These are phyloP conservation scores for Siniperca obscura DNA, from an alignment of 2,797 vertebrate genomes.

Conservation along the genomic window DNA sequence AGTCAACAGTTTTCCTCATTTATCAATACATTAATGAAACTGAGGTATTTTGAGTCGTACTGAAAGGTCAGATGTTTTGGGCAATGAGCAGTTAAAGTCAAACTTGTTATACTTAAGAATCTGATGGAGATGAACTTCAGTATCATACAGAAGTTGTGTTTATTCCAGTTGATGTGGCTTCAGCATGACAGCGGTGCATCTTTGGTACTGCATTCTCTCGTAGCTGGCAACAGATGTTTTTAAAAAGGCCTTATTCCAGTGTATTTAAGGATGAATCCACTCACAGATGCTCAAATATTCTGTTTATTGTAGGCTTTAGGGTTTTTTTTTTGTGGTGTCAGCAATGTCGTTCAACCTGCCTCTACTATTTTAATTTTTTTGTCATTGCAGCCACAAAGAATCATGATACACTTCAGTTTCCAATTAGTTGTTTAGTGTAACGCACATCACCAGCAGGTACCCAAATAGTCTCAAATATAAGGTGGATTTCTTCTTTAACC, in stretches of 20 bases:
- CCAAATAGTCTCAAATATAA: neutral
- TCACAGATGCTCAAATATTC: neutral
- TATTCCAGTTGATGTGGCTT: slow-evolving; percentile 58
- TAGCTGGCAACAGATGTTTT: neutral
- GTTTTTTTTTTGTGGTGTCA: neutral
- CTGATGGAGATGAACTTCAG: slow-evolving; percentile 27
- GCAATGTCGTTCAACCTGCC: neutral
- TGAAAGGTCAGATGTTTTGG: slow-evolving; percentile 17
- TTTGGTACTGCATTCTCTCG: slow-evolving; percentile 58
- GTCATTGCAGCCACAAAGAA: neutral
- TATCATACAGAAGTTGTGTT: slow-evolving; percentile 14
- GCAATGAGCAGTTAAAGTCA: slow-evolving; percentile 6
- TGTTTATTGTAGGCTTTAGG: neutral
- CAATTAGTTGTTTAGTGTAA: neutral
- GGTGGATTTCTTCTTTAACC: neutral
- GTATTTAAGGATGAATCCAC: slow-evolving; percentile 14
- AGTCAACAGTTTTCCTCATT: neutral
- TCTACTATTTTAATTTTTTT: neutral
- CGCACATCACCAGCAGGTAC: neutral
- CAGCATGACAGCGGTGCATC: slow-evolving; percentile 37
- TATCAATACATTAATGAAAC: slow-evolving; percentile 4
- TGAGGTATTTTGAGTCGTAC: slow-evolving; percentile 68
- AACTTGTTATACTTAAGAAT: slow-evolving; percentile 1
- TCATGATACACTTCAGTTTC: neutral
- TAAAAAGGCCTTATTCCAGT: slow-evolving; percentile 36